Evolutionary conservation across 2,797 vertebrate species (phyloP), one percentile per base, ranked within the genome.

Genomic region (Botia kubotai): DNA sequence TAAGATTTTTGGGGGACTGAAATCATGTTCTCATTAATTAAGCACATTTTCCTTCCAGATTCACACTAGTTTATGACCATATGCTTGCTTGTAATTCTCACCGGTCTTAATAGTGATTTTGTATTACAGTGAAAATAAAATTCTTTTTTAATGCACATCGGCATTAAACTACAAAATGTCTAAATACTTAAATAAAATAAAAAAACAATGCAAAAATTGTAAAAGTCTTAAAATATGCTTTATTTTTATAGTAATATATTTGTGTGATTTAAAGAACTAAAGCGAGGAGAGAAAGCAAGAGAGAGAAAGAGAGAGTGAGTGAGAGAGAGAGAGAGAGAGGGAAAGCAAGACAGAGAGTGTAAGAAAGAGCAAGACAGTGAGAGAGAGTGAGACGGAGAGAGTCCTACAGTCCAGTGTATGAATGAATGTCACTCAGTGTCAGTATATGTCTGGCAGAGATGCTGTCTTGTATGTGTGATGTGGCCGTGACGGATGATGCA

Each of bases 391-490:
- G 23, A 62, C 23, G 2, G 23, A 53, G 39, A 23, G 17, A 16
- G 52, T 17, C 48, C 58, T 13, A 72, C 68, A 48, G 57, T 58
- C 33, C 69, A 67, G 72, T 77, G 83, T 82, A 70, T 80, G 81
- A 72, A 81, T 82, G 69, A 84, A 83, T 19, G 75, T 62, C 39
- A 50, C 68, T 68, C 68, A 72, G 73, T 79, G 79, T 77, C 72
- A 80, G 68, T 36, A 70, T 71, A 75, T 52, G 75, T 53, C 67
- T 74, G 58, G 23, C 36, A 67, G 72, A 67, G 19, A 77, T 71
- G 60, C 85, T 77, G 82, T 86, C 62, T 79, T 80, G 69, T 71
- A 85, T 79, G 77, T 87, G 79, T 83, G 72, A 12, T 53, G 23
- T 50, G 55, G 69, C 23, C 13, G 55, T 71, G 77, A 79, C 4